Evolutionary conservation across 2,888 invertebrate species (phyloP).

Genomic region (Tachina lurida): DNA sequence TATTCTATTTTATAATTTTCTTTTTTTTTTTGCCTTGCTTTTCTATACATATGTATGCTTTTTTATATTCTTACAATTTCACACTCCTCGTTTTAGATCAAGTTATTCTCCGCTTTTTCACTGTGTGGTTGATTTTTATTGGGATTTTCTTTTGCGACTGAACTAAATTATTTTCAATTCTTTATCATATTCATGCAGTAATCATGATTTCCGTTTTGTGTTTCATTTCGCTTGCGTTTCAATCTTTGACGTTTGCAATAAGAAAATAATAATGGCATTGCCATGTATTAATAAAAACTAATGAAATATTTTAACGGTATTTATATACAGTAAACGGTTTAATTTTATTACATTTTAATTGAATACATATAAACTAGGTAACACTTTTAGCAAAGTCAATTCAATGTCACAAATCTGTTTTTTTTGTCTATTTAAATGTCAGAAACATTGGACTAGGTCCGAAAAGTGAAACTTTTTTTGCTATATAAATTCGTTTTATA

Average conservation of each 20-base stretch:
- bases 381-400: too few relatives aligned
- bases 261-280: slow-evolving; percentile 33
- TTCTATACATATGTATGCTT: slow-evolving; percentile 33
- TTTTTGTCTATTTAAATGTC: too few relatives aligned
- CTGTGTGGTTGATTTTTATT: slow-evolving; percentile 74
- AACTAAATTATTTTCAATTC: slow-evolving; percentile 58
- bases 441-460: too few relatives aligned
- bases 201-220: slow-evolving; percentile 57
- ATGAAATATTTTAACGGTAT: neutral
- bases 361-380: too few relatives aligned
- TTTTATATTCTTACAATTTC: slow-evolving; percentile 66
- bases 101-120: slow-evolving; percentile 68
- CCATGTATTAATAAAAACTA: neutral
- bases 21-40: slow-evolving; percentile 10
- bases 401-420: too few relatives aligned
- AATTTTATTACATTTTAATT: too few relatives aligned
- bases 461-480: too few relatives aligned
- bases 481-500: too few relatives aligned
- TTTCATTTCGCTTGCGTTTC: slow-evolving; percentile 46
- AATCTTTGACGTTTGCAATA: slow-evolving; percentile 61
- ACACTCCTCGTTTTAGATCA: slow-evolving; percentile 62
- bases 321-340: too few relatives aligned
- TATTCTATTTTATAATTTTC: slow-evolving; percentile 1
- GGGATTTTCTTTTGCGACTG: slow-evolving; percentile 73
- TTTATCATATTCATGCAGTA: slow-evolving; percentile 56